These are phyloP conservation scores for Sylvilagus bachmani DNA, from an alignment of 2,113 vertebrate genomes.

Conservation along the genomic window DNA sequence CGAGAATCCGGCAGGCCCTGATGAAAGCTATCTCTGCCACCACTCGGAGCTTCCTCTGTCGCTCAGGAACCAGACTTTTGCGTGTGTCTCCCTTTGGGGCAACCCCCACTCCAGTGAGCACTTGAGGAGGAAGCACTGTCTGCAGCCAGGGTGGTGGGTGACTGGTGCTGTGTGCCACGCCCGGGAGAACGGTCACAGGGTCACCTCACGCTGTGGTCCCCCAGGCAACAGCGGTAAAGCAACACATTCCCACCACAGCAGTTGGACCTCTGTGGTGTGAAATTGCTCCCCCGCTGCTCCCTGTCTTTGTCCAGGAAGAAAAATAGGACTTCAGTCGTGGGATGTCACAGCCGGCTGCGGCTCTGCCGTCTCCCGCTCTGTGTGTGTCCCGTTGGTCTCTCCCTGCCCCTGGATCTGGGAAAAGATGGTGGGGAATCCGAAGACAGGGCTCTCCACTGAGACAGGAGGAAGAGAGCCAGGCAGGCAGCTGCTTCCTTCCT, in stretches of 20 bases:
- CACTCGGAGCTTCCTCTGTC: background rate
- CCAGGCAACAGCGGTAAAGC: background rate
- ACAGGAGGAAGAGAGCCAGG: constrained; percentile 79
- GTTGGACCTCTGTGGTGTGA: background rate
- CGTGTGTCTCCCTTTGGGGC: background rate
- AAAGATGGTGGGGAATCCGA: constrained; percentile 79
- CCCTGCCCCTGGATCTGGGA: constrained; percentile 68
- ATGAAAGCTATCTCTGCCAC: background rate
- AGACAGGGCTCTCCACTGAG: constrained; percentile 70
- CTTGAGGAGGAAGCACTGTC: background rate
- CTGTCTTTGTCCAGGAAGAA: constrained; percentile 62
- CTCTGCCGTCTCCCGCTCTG: constrained; percentile 71
- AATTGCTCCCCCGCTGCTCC: background rate
- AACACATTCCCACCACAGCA: too few relatives aligned
- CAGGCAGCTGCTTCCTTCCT: constrained; percentile 75
- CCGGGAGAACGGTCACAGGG: background rate
- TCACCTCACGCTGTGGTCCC: too few relatives aligned
- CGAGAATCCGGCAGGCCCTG: background rate
- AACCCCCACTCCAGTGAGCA: accelerated
- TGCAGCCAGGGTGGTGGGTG: background rate
- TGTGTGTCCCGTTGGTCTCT: constrained; percentile 61
- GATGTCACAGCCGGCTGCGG: constrained; percentile 39
- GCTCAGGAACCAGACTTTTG: background rate
- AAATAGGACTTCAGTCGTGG: constrained; percentile 77
- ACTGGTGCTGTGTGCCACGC: background rate